phyloP scores from a whole-genome alignment of 2,888 invertebrate genomes.

The Synanthedon vespiformis region DNA sequence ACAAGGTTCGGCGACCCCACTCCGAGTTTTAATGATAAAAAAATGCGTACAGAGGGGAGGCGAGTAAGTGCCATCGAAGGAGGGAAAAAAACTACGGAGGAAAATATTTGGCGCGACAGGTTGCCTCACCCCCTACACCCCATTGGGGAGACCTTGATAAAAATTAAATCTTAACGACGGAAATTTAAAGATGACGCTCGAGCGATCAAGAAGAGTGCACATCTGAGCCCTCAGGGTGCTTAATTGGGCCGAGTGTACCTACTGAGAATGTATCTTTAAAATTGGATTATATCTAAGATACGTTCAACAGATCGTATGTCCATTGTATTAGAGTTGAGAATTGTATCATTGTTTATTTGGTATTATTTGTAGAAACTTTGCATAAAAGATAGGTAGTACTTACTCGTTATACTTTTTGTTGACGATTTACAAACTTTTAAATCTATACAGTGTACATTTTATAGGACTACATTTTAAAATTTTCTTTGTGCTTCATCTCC shows the following conservation, averaged over 20 bases:
- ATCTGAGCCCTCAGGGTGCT: constrained; percentile 63
- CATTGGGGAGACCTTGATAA: constrained; percentile 50
- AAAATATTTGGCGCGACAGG: constrained; percentile 72
- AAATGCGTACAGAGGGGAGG: constrained; percentile 68
- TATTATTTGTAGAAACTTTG: too few species aligned
- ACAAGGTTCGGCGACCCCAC: constrained; percentile 68
- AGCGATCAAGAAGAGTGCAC: constrained; percentile 69
- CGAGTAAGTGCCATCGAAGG: constrained; percentile 67
- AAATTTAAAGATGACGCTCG: constrained; percentile 71
- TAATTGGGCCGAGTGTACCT: constrained; percentile 58
- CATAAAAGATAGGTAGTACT: too few species aligned
- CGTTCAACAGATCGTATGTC: too few species aligned
- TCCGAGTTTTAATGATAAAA: constrained; percentile 69
- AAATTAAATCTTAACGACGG: constrained; percentile 72
- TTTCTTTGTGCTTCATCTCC: too few species aligned
- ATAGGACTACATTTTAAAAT: too few species aligned
- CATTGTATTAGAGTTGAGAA: too few species aligned
- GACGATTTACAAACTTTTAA: too few species aligned
- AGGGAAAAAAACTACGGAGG: constrained; percentile 68
- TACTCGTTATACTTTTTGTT: too few species aligned
- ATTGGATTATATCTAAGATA: too few species aligned
- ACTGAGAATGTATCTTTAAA: constrained; percentile 26
- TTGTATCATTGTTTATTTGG: too few species aligned
- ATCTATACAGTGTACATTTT: too few species aligned
- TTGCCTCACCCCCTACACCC: constrained; percentile 36